Conservation (phyloP, 2,113 vertebrate genomes). For the Stegostoma tigrinum region DNA sequence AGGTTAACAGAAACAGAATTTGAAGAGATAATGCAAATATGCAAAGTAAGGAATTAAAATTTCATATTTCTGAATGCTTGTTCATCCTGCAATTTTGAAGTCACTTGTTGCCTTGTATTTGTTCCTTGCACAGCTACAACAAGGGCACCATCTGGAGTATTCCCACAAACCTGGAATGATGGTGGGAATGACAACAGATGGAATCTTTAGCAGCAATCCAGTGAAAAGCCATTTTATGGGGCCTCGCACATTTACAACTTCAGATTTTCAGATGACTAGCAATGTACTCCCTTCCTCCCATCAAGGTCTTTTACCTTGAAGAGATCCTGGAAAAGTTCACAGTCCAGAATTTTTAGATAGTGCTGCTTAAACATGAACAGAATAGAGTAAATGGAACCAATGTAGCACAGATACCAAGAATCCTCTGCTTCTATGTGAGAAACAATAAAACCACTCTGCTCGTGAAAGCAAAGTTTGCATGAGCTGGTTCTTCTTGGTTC, state of each 20-base stretch:
- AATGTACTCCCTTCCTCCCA: not conserved
- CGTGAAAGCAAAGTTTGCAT: not conserved
- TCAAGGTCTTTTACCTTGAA: not conserved
- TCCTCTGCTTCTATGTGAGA: not conserved
- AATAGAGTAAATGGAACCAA: not conserved
- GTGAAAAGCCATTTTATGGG: conserved; percentile 3
- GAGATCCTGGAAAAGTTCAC: not conserved
- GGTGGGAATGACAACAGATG: not conserved
- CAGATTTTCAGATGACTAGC: conserved; percentile 14
- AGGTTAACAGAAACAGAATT: not conserved
- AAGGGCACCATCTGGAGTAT: conserved; percentile 12
- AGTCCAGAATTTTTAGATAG: not conserved
- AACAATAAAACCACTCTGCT: not conserved
- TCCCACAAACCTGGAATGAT: conserved; percentile 16
- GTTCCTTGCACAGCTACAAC: not conserved
- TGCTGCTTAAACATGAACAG: not conserved
- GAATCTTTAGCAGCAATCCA: conserved; percentile 3
- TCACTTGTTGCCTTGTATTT: not conserved
- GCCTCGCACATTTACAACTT: not conserved
- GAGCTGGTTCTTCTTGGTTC: not conserved
- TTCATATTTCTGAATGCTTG: not conserved
- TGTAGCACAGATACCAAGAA: not conserved
- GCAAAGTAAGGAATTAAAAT: not conserved
- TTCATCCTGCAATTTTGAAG: not conserved
- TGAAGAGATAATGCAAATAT: not conserved